Evolutionary conservation across 37 sponge, comb jelly and placozoan species (phyloP).

Genomic region (Mnemiopsis leidyi): DNA sequence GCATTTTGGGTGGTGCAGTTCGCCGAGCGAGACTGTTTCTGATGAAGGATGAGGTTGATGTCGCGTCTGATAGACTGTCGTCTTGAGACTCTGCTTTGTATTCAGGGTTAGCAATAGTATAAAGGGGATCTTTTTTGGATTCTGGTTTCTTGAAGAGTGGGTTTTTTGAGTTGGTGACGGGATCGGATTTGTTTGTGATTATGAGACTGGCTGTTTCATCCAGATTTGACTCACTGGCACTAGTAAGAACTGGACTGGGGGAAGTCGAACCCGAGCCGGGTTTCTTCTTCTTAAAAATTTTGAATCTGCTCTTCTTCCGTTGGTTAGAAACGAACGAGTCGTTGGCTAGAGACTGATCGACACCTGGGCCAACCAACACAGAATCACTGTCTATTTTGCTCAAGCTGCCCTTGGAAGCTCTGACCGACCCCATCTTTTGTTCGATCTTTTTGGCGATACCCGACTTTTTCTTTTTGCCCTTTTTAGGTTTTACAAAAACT

Average conservation of each 20-base stretch:
- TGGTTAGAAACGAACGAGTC: background rate
- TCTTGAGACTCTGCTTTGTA: background rate
- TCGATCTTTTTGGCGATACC: slow-evolving; percentile 50
- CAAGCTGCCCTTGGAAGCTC: background rate
- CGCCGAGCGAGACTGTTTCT: background rate
- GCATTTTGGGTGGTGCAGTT: slow-evolving; percentile 14
- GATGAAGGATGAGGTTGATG: background rate
- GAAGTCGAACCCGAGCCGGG: background rate
- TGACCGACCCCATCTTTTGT: background rate
- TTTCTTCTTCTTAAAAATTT: slow-evolving; percentile 39
- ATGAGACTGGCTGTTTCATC: slow-evolving; percentile 8
- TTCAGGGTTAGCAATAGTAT: slow-evolving; percentile 41
- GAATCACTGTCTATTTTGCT: background rate
- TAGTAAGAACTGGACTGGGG: background rate
- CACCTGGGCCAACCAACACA: background rate
- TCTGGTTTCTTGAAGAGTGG: background rate
- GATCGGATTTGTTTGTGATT: slow-evolving; percentile 16
- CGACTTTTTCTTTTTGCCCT: slow-evolving; percentile 1
- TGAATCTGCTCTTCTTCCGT: slow-evolving; percentile 29
- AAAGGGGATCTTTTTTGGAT: background rate
- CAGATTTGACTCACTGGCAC: background rate
- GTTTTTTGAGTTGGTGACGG: background rate
- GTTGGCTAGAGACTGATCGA: background rate
- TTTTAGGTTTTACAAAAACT: background rate
- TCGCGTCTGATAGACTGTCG: background rate